A percentile compares a stretch with the other conserved stretches of the same genome.
phyloP scores from a whole-genome alignment of 2,113 vertebrate genomes.

The Danionella cerebrum region DNA sequence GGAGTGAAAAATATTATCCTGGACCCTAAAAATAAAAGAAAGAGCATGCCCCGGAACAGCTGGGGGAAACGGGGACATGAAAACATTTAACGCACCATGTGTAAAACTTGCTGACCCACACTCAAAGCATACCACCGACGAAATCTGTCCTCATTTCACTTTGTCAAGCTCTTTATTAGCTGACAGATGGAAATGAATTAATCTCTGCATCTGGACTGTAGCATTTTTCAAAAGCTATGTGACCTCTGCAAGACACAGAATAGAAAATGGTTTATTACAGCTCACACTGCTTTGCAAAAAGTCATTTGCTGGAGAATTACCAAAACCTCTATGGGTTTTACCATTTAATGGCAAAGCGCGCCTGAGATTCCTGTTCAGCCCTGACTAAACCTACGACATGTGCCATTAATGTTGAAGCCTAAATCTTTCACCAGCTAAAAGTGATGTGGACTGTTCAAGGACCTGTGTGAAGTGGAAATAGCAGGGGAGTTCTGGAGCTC shows the following conservation, averaged over 20 bases:
- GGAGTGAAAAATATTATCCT: too few relatives aligned
- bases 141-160: constrained; percentile 3
- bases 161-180: not conserved
- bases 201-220: not conserved
- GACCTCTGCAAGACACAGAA: not conserved
- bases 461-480: not conserved
- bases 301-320: not conserved
- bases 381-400: constrained; percentile 7
- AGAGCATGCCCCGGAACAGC: not conserved
- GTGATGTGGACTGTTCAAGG: not conserved
- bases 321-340: not conserved
- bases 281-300: not conserved
- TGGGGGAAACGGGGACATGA: not conserved
- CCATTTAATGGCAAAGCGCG: not conserved
- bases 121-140: not conserved
- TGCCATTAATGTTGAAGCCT: not conserved
- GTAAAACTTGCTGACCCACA: not conserved
- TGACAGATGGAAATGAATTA: not conserved
- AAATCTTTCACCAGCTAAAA: constrained; percentile 12
- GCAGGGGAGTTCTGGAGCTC: not conserved
- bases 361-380: not conserved
- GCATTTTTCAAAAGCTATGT: not conserved
- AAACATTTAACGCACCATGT: not conserved
- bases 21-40: not conserved
- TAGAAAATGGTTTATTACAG: not conserved